Evolutionary conservation across 2,113 vertebrate species (phyloP).

Genomic region (Parotia lawesii): DNA sequence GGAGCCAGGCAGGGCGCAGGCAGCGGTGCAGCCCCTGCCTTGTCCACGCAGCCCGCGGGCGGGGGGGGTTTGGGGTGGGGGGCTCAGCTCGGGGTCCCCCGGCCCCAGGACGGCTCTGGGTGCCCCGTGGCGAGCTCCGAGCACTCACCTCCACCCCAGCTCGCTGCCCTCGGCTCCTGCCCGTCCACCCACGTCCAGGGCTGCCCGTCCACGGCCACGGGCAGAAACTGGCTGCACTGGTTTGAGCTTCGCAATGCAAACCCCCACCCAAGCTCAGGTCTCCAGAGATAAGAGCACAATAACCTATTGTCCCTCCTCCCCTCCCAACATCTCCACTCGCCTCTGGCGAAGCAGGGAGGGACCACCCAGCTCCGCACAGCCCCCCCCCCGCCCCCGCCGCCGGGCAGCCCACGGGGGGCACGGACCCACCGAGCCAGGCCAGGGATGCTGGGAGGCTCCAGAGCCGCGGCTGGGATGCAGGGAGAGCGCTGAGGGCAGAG

Average conservation of each 20-base stretch:
- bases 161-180: neutral
- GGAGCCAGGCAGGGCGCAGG: neutral
- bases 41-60: neutral
- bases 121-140: neutral
- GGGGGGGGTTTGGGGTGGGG: neutral
- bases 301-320: constrained; percentile 57
- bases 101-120: neutral
- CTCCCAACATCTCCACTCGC: neutral
- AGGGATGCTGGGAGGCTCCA: neutral
- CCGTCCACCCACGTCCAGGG: neutral
- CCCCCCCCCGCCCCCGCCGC: neutral
- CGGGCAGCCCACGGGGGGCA: neutral
- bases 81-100: neutral
- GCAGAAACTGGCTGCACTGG: constrained; percentile 31
- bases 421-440: neutral
- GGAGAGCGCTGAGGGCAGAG: neutral
- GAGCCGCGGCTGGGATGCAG: neutral
- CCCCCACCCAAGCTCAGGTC: constrained; percentile 47
- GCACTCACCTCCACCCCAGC: neutral
- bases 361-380: neutral
- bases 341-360: neutral
- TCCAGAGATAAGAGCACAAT: constrained; percentile 63
- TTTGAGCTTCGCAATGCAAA: constrained; percentile 15
- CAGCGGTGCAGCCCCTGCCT: neutral
- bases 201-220: neutral